A percentile compares a stretch with the other conserved stretches of the same genome.
Conservation (phyloP, 2,797 vertebrate genomes). For the Pantherophis alleghaniensis region DNA sequence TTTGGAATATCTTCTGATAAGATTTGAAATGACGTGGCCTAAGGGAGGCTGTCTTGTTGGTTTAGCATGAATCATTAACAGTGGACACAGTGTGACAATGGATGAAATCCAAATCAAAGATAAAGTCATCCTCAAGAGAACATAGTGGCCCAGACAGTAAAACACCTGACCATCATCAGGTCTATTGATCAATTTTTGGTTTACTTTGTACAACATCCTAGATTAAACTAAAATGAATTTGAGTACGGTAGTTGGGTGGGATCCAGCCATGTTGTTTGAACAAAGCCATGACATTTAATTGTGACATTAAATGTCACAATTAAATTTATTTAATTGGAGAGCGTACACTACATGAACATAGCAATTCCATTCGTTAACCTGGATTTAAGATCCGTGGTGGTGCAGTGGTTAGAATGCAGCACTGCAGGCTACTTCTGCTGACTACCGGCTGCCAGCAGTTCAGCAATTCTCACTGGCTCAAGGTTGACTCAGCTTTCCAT, state of each 20-base stretch:
- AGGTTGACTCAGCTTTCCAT: too few species aligned
- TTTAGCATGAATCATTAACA: constrained; percentile 49
- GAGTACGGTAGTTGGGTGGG: background rate
- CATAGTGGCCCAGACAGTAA: background rate
- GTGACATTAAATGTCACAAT: background rate
- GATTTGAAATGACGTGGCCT: constrained; percentile 33
- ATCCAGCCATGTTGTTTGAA: background rate
- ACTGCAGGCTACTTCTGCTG: too few species aligned
- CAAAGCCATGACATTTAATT: background rate
- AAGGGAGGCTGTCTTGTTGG: constrained; percentile 33
- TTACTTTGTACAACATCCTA: background rate
- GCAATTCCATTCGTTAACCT: background rate
- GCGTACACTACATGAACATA: background rate
- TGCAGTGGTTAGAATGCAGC: too few species aligned
- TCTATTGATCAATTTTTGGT: background rate
- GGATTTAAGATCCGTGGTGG: background rate
- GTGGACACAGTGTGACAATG: constrained; percentile 1
- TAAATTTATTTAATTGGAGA: background rate
- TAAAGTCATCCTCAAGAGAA: constrained; percentile 14
- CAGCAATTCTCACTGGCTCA: too few species aligned
- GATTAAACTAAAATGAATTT: background rate
- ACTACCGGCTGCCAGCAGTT: too few species aligned
- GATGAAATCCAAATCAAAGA: constrained; percentile 20
- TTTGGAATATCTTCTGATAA: constrained; percentile 36
- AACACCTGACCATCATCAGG: background rate